Conservation (phyloP, 2,888 invertebrate genomes). For the Julus scandinavius region DNA sequence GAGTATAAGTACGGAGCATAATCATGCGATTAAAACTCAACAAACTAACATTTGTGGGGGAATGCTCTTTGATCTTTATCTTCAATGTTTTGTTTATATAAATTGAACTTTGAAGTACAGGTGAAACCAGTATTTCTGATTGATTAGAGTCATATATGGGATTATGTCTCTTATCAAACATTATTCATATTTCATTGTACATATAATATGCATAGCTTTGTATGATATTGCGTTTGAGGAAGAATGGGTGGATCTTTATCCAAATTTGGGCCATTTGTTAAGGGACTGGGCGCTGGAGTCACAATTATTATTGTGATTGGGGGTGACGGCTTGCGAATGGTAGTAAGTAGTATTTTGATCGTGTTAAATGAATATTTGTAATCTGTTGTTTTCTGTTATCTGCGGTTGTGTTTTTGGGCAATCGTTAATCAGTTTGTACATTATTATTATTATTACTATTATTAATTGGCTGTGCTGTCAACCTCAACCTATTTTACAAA, state of each 20-base stretch:
- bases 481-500: not conserved
- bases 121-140: not conserved
- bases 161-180: not conserved
- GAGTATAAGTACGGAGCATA: too few relatives aligned
- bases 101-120: not conserved
- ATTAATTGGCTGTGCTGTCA: not conserved
- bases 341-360: not conserved
- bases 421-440: slow-evolving; percentile 35
- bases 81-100: not conserved
- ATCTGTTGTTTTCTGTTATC: slow-evolving; percentile 18
- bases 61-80: not conserved
- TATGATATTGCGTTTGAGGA: slow-evolving; percentile 2
- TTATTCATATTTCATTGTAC: not conserved
- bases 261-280: slow-evolving; percentile 10
- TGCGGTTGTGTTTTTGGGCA: slow-evolving; percentile 17
- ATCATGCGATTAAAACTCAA: too few relatives aligned
- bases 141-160: not conserved
- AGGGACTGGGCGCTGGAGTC: not conserved
- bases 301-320: not conserved
- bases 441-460: slow-evolving; percentile 24
- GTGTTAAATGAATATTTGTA: slow-evolving; percentile 13
- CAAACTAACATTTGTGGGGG: not conserved
- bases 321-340: slow-evolving; percentile 7
- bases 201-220: slow-evolving; percentile 31
- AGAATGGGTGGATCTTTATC: slow-evolving; percentile 30